Percentiles rank a stretch among this genome's conserved stretches.
Conservation (phyloP, 2,113 vertebrate genomes). For the Toxotes jaculatrix region DNA sequence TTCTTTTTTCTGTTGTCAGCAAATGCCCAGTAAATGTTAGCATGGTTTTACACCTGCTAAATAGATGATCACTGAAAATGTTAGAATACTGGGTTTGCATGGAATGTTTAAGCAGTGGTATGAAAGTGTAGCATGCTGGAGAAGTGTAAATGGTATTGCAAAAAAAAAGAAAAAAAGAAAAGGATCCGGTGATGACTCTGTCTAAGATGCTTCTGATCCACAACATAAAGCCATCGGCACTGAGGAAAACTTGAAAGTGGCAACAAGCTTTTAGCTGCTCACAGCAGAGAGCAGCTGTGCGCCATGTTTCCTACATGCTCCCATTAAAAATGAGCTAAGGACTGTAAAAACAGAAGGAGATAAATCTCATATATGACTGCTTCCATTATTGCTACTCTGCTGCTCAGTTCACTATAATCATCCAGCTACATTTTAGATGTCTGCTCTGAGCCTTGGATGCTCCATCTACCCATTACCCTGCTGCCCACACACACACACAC, state of each 20-base stretch:
- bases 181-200: not conserved
- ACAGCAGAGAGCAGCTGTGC: not conserved
- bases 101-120: not conserved
- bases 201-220: not conserved
- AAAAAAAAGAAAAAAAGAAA: not conserved
- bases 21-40: too few species aligned
- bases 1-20: too few species aligned
- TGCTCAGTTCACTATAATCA: slow-evolving; percentile 43
- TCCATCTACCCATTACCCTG: slow-evolving; percentile 38
- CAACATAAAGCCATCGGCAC: not conserved
- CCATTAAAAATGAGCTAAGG: not conserved
- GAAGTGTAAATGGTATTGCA: too few species aligned
- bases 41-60: too few species aligned
- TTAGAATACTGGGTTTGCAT: too few species aligned
- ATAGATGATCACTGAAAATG: too few species aligned
- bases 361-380: slow-evolving; percentile 34
- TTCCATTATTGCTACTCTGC: slow-evolving; percentile 38
- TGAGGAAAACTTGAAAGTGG: not conserved
- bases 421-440: slow-evolving; percentile 37
- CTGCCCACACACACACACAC: slow-evolving; percentile 30
- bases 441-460: slow-evolving; percentile 43
- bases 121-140: not conserved
- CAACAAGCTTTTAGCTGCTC: not conserved
- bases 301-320: slow-evolving; percentile 20
- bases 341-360: slow-evolving; percentile 16